phyloP scores from a whole-genome alignment of 2,888 invertebrate genomes.

The Macroteleia sp. region DNA sequence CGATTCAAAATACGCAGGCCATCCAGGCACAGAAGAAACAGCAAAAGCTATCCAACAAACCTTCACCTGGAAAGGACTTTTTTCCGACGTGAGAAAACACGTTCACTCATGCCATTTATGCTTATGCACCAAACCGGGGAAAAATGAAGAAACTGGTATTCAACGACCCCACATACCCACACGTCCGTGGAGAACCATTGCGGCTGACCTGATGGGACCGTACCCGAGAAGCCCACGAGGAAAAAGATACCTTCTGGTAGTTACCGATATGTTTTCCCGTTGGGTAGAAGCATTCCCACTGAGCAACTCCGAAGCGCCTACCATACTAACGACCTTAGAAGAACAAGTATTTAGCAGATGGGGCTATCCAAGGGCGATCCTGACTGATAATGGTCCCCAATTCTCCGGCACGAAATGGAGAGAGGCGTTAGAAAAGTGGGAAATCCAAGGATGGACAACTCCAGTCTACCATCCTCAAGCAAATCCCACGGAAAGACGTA shows the following conservation, averaged over 20 bases:
- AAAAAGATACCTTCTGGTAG: neutral
- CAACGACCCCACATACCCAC: neutral
- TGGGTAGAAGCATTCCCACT: no score
- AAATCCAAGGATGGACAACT: neutral
- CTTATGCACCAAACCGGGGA: neutral
- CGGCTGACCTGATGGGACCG: no score
- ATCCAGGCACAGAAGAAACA: no score
- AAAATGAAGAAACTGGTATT: neutral
- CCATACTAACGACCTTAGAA: neutral
- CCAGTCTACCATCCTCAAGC: neutral
- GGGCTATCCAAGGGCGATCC: neutral
- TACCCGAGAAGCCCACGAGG: neutral
- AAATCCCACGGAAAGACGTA: neutral
- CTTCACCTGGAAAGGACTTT: constrained; percentile 55
- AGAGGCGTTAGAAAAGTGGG: neutral
- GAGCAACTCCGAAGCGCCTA: neutral
- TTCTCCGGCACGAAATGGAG: no score
- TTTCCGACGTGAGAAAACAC: neutral
- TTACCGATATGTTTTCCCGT: neutral
- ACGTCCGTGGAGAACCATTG: no score
- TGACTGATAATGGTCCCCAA: neutral
- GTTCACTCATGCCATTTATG: constrained; percentile 8
- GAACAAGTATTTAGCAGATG: neutral
- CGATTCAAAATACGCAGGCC: no score
- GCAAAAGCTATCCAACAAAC: no score